Conservation (phyloP, 2,113 vertebrate genomes). For the Semicossyphus pulcher region DNA sequence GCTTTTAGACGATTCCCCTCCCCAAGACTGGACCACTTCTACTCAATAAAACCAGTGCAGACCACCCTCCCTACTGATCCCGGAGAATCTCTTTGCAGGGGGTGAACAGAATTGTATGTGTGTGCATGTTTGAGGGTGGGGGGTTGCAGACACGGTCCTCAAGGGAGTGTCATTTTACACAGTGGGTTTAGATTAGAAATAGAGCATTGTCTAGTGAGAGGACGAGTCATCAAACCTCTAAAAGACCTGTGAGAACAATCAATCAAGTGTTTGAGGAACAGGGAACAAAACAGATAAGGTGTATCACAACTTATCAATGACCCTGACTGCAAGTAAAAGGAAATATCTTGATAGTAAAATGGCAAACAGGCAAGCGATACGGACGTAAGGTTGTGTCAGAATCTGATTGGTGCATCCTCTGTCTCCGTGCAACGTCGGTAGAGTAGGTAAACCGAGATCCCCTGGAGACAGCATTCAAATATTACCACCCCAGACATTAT, state of each 20-base stretch:
- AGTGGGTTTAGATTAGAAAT: constrained; percentile 54
- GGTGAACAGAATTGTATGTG: not conserved
- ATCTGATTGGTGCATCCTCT: constrained; percentile 74
- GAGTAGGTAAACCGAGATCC: constrained; percentile 65
- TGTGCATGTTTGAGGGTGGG: constrained; percentile 1
- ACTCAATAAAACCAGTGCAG: constrained; percentile 34
- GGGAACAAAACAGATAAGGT: not conserved
- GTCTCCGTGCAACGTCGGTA: constrained; percentile 69
- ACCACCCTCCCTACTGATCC: constrained; percentile 61
- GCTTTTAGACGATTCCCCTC: constrained; percentile 59
- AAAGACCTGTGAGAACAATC: constrained; percentile 31
- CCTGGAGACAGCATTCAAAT: constrained; percentile 83
- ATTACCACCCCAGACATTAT: constrained; percentile 80
- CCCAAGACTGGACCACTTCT: constrained; percentile 41
- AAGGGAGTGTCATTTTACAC: constrained; percentile 71
- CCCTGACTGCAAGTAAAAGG: not conserved
- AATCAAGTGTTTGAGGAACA: constrained; percentile 4
- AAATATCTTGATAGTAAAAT: constrained; percentile 11
- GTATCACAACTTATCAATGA: not conserved
- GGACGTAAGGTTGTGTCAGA: constrained; percentile 2
- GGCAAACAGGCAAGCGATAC: not conserved
- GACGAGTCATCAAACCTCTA: constrained; percentile 42
- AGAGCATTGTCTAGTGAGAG: constrained; percentile 49
- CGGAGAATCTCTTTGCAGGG: constrained; percentile 29
- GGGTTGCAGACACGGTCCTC: constrained; percentile 34